Conservation (phyloP, 1,140 invertebrate genomes). For the Venustaconcha ellipsiformis region DNA sequence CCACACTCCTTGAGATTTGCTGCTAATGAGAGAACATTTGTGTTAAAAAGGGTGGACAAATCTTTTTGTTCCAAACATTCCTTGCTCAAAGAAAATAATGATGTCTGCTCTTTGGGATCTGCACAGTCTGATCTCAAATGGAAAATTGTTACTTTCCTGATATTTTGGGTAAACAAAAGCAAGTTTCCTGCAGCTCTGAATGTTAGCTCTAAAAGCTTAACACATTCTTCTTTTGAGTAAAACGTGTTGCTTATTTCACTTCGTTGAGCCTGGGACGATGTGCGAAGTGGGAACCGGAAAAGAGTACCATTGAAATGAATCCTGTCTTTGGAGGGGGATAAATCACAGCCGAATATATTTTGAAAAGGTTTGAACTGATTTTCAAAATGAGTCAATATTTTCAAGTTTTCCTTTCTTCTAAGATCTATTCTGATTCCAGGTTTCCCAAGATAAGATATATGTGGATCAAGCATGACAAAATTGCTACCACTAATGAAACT, state of each 20-base stretch:
- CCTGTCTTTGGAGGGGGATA: neutral
- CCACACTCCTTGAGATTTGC: too few species aligned
- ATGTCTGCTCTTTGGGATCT: neutral
- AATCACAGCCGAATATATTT: slow-evolving; percentile 46
- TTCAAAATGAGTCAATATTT: slow-evolving; percentile 24
- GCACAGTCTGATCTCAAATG: slow-evolving; percentile 28
- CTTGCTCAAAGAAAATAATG: too few species aligned
- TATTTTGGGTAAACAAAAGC: slow-evolving; percentile 53
- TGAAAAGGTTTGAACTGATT: slow-evolving; percentile 56
- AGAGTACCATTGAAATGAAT: slow-evolving; percentile 45
- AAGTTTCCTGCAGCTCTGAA: slow-evolving; percentile 35
- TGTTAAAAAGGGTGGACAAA: too few species aligned
- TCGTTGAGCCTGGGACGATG: slow-evolving; percentile 31
- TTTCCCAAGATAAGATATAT: slow-evolving; percentile 42
- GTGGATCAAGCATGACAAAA: slow-evolving; percentile 62
- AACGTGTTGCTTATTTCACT: slow-evolving; percentile 49
- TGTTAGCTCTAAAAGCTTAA: slow-evolving; percentile 36
- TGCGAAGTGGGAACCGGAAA: slow-evolving; percentile 53
- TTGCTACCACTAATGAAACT: slow-evolving; percentile 54
- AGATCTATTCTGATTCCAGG: slow-evolving; percentile 30
- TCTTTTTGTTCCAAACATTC: too few species aligned
- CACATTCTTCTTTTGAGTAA: slow-evolving; percentile 39
- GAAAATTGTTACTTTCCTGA: slow-evolving; percentile 39
- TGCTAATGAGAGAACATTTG: too few species aligned
- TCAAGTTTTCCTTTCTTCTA: slow-evolving; percentile 14